A percentile compares a stretch with the other conserved stretches of the same genome.
These are phyloP conservation scores for Drosophila lini DNA, from an alignment of 1,140 invertebrate genomes.

Conservation along the genomic window DNA sequence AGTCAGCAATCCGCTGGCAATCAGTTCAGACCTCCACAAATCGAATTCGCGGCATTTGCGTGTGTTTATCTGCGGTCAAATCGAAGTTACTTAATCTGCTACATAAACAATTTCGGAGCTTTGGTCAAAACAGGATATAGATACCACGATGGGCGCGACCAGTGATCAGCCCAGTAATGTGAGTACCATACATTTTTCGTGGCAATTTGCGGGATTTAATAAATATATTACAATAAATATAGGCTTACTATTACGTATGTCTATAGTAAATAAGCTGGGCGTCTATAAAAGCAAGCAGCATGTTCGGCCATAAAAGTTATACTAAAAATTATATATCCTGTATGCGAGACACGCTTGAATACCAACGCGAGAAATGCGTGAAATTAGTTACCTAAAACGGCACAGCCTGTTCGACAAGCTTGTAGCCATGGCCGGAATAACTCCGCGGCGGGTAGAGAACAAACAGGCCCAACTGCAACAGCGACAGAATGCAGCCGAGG, in stretches of 20 bases:
- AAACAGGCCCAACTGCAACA: constrained; percentile 89
- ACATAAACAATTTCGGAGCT: constrained; percentile 2
- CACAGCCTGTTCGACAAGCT: constrained; percentile 75
- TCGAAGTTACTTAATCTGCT: constrained; percentile 6
- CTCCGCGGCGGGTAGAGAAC: constrained; percentile 87
- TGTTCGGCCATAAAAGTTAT: constrained; percentile 45
- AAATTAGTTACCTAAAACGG: constrained; percentile 58
- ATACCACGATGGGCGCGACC: constrained; percentile 32
- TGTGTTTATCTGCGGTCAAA: constrained; percentile 13
- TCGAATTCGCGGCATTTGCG: background rate
- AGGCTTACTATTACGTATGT: constrained; percentile 57
- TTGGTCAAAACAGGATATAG: background rate
- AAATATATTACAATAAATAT: constrained; percentile 63
- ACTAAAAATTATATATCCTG: constrained; percentile 59
- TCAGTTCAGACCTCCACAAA: constrained; percentile 21
- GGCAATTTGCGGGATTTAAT: constrained; percentile 45
- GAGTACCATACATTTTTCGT: constrained; percentile 34
- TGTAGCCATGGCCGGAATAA: constrained; percentile 77
- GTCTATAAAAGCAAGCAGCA: constrained; percentile 48
- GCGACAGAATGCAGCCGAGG: constrained; percentile 88
- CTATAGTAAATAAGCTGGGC: constrained; percentile 61
- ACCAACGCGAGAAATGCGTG: constrained; percentile 53
- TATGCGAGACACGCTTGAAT: constrained; percentile 53
- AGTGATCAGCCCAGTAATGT: constrained; percentile 25
- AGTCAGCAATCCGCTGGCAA: constrained; percentile 18